phyloP scores from a whole-genome alignment of 2,113 vertebrate genomes.

The Nettapus auritus region DNA sequence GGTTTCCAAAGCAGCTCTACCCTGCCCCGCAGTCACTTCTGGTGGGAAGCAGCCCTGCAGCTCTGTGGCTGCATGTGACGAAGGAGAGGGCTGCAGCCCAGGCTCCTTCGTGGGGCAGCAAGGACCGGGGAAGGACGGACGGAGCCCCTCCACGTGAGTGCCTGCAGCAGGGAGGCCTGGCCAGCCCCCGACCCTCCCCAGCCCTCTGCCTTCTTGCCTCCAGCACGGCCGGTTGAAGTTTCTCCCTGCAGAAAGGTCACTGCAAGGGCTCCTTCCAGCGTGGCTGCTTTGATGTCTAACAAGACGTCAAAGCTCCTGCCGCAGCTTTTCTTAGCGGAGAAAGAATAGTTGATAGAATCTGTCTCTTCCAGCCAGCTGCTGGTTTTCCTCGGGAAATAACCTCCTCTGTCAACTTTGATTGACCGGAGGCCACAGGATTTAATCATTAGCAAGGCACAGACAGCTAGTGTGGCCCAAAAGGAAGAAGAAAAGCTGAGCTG shows the following conservation, averaged over 20 bases:
- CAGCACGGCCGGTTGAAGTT: neutral
- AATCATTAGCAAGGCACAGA: neutral
- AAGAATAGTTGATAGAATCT: neutral
- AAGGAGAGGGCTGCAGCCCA: neutral
- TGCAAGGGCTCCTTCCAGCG: constrained; percentile 7
- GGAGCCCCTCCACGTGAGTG: neutral
- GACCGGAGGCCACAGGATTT: neutral
- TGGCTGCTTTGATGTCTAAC: neutral
- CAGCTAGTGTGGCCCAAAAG: neutral
- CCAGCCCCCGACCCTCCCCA: too few species aligned
- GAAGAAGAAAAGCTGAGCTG: neutral
- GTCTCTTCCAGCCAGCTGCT: constrained; percentile 11
- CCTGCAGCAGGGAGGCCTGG: neutral
- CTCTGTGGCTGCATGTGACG: accelerated
- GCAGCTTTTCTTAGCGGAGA: constrained; percentile 14
- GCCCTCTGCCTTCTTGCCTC: neutral
- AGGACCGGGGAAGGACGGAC: neutral
- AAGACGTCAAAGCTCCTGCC: constrained; percentile 18
- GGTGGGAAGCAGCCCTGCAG: neutral
- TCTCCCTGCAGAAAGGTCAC: neutral
- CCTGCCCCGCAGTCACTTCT: accelerated
- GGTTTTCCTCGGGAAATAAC: constrained; percentile 1
- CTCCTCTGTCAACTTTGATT: constrained; percentile 28
- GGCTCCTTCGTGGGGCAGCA: neutral
- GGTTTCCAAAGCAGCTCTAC: neutral